Evolutionary conservation across 2,113 vertebrate species (phyloP).

Genomic region (Thamnophis sirtalis): DNA sequence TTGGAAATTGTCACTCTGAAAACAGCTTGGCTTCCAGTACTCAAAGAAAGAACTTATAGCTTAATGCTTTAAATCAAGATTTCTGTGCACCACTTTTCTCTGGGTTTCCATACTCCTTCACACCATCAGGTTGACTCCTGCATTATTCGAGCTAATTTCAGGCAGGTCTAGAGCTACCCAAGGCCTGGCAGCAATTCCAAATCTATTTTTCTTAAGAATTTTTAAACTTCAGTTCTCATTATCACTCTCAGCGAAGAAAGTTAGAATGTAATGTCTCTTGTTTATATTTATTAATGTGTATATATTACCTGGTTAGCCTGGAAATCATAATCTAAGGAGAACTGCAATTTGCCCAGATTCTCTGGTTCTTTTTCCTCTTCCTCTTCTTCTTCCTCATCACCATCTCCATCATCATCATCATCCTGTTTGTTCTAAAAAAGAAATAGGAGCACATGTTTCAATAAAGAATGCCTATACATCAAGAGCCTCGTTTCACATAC

Average conservation of each 20-base stretch:
- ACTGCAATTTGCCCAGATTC: slow-evolving; percentile 95
- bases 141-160: not conserved
- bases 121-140: not conserved
- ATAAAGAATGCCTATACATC: not conserved
- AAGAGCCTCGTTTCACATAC: not conserved
- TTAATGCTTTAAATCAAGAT: not conserved
- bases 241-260: not conserved
- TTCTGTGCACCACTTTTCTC: not conserved
- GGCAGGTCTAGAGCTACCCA: not conserved
- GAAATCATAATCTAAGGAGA: slow-evolving; percentile 95
- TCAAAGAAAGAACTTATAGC: not conserved
- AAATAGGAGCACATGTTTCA: accelerated
- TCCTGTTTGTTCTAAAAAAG: slow-evolving; percentile 77
- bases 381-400: slow-evolving; percentile 89
- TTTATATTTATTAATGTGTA: not conserved
- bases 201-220: not conserved
- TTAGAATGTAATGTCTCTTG: not conserved
- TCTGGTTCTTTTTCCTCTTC: slow-evolving; percentile 95
- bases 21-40: not conserved
- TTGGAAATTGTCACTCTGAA: not conserved
- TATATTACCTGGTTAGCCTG: slow-evolving; percentile 86
- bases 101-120: not conserved
- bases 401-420: slow-evolving; percentile 83
- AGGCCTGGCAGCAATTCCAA: not conserved
- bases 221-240: not conserved